These are phyloP conservation scores for Portevinia maculata DNA, from an alignment of 2,888 invertebrate species.

Conservation along the genomic window DNA sequence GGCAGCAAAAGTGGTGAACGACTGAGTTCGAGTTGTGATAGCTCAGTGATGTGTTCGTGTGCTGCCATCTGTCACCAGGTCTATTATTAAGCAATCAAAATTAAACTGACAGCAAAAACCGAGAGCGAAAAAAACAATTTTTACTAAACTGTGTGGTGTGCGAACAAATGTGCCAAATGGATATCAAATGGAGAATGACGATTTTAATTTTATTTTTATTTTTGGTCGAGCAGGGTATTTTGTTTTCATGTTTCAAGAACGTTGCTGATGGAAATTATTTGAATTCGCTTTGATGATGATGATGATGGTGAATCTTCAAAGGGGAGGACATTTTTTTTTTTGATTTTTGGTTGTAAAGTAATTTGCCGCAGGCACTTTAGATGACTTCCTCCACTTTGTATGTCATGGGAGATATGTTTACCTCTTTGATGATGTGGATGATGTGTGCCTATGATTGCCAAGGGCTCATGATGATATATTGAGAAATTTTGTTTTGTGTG, in stretches of 20 bases:
- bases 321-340: slow-evolving; percentile 53
- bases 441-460: slow-evolving; percentile 52
- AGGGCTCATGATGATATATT: slow-evolving; percentile 56
- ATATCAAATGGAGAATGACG: slow-evolving; percentile 69
- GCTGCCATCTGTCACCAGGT: slow-evolving; percentile 73
- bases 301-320: slow-evolving; percentile 69
- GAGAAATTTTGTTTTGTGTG: slow-evolving; percentile 39
- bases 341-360: slow-evolving; percentile 58
- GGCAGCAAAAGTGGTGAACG: slow-evolving; percentile 6
- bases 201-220: slow-evolving; percentile 27
- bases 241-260: slow-evolving; percentile 69
- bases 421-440: slow-evolving; percentile 70
- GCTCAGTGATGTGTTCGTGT: slow-evolving; percentile 63
- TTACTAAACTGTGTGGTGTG: slow-evolving; percentile 59
- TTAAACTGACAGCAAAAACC: slow-evolving; percentile 57
- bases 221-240: slow-evolving; percentile 41
- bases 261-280: slow-evolving; percentile 65
- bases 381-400: slow-evolving; percentile 73
- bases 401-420: slow-evolving; percentile 59
- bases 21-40: slow-evolving; percentile 1
- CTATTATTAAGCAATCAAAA: slow-evolving; percentile 73
- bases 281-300: slow-evolving; percentile 66
- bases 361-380: slow-evolving; percentile 71
- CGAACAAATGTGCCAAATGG: slow-evolving; percentile 73
- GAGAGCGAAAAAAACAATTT: slow-evolving; percentile 19